Base-by-base conservation (phyloP, 2,113 vertebrate species). In the Phaethornis superciliosus region DNA sequence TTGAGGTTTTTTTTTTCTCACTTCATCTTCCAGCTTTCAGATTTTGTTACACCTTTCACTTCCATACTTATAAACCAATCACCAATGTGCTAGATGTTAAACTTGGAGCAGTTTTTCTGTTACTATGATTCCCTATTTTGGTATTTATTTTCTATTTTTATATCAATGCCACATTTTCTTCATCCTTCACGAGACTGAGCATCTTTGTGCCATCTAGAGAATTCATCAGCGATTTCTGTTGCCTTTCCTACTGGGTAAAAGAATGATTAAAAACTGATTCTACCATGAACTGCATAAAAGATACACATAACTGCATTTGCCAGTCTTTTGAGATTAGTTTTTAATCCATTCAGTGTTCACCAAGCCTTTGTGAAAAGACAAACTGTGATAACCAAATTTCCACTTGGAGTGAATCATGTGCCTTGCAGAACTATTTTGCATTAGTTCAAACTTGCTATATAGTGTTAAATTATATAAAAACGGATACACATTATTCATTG, bases 381-480 rank as follows among this genome's bases (percentile, higher is more conserved):
- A 22, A 28, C 80, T 82, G 44, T 79, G 19, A 40, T 90, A 90
- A 82, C 64, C 9, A 26, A 35, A 62, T 83, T 88, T 86, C 47
- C 27, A 24, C 20, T 68, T 72, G 58, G 35, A 92, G 80, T 40
- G 27, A 93, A 92, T 83, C 55, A 72, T 85, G 21, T 30, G 22
- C n/a, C 33, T 80, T 81, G 35, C 26, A 80, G 68, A 95, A 76
- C 26, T 68, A 44, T 47, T 40, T 80, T 82, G 52, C 32, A 30
- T 65, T 30, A 55, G 33, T 83, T 90, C 42, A 83, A 55, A 15
- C 32, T 88, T 88, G 72, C 16, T 49, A 49, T 17, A 64, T 27
- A 9, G 7, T 56, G n/a, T 40, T 58, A 71, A 90, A 92, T 80
- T 71, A 71, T 85, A 71, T 85, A 89, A 94, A 91, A 94, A 69